phyloP scores from a whole-genome alignment of 2,888 invertebrate genomes.

The Eristalis pertinax region DNA sequence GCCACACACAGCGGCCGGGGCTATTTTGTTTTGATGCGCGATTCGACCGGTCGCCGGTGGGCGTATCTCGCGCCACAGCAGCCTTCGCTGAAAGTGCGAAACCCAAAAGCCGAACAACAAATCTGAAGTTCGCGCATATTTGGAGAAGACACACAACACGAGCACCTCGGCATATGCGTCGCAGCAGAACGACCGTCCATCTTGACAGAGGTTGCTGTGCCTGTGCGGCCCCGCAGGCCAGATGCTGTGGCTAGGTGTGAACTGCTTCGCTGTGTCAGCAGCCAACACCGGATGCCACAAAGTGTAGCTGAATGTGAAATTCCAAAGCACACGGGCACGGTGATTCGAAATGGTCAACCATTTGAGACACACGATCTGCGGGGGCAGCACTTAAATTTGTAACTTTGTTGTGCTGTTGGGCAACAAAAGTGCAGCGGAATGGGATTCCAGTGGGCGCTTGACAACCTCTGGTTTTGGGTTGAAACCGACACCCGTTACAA shows the following conservation, averaged over 20 bases:
- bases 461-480: slow-evolving; percentile 19
- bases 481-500: slow-evolving; percentile 41
- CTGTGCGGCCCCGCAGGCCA: not conserved
- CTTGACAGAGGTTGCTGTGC: not conserved
- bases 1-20: not conserved
- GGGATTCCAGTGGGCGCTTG: not conserved
- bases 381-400: slow-evolving; percentile 32
- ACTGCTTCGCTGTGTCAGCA: not conserved
- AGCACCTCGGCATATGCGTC: not conserved
- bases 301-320: not conserved
- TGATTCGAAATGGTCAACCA: not conserved
- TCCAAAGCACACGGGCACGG: not conserved
- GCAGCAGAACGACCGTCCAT: not conserved
- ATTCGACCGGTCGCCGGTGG: not conserved
- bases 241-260: not conserved
- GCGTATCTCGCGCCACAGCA: not conserved
- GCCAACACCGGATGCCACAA: not conserved
- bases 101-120: not conserved
- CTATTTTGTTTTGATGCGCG: slow-evolving; percentile 22
- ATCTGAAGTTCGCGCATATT: not conserved
- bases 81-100: slow-evolving; percentile 16
- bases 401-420: slow-evolving; percentile 13
- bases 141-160: not conserved
- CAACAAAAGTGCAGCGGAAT: slow-evolving; percentile 27
- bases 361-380: not conserved